phyloP scores from a whole-genome alignment of 1,140 invertebrate genomes.

The Drosophila aff. region DNA sequence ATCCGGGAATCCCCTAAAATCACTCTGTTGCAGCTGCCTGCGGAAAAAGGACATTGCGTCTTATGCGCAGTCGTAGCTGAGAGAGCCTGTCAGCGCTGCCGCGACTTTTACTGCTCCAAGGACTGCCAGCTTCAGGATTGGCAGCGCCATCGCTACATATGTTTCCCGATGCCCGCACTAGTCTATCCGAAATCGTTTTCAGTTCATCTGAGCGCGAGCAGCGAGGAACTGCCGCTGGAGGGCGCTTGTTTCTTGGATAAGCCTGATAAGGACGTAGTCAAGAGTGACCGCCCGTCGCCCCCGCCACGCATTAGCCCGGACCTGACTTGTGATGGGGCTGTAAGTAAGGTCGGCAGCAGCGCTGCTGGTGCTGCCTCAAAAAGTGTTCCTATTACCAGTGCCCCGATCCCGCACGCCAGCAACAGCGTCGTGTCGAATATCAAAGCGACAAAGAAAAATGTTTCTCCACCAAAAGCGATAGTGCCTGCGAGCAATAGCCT shows the following conservation, averaged over 20 bases:
- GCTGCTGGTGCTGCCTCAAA: not conserved
- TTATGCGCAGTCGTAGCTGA: conserved; percentile 21
- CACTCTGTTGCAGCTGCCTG: not conserved
- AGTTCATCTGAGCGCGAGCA: not conserved
- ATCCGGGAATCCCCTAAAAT: not conserved
- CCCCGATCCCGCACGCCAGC: not conserved
- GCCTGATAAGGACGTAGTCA: not conserved
- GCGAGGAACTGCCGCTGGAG: not conserved
- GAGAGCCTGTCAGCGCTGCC: conserved; percentile 60
- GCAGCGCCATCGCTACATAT: conserved; percentile 67
- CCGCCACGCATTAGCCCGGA: not conserved
- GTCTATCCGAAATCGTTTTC: conserved; percentile 50
- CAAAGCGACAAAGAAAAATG: not conserved
- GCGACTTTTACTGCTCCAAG: conserved; percentile 69
- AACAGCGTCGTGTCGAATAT: conserved; percentile 1
- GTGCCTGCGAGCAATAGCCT: conserved; percentile 33
- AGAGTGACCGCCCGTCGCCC: not conserved
- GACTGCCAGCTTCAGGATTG: conserved; percentile 59
- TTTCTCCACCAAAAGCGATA: not conserved
- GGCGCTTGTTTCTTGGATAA: not conserved
- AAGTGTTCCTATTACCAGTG: not conserved
- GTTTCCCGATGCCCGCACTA: conserved; percentile 56
- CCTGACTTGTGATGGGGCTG: not conserved
- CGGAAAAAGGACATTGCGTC: conserved; percentile 45
- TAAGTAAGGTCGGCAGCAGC: not conserved